phyloP scores from a whole-genome alignment of 2,113 vertebrate genomes.

The Gymnogyps californianus region DNA sequence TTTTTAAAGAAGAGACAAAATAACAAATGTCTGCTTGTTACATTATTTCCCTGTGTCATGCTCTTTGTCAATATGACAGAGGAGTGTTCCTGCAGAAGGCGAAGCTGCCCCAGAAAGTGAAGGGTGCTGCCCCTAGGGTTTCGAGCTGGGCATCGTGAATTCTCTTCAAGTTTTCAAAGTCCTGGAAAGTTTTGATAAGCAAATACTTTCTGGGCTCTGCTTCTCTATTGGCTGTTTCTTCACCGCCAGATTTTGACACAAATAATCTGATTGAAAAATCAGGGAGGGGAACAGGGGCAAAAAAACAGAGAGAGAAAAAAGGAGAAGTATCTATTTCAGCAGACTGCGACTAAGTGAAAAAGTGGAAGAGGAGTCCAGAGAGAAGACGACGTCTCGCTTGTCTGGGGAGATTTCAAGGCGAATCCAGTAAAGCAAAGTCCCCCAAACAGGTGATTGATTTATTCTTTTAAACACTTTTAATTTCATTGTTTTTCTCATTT shows the following conservation, averaged over 20 bases:
- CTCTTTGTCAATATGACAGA: background rate
- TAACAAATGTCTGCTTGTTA: background rate
- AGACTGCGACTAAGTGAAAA: conserved; percentile 35
- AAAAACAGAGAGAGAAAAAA: conserved; percentile 68
- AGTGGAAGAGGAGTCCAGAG: conserved; percentile 68
- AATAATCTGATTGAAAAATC: conserved; percentile 87
- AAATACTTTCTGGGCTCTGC: conserved; percentile 62
- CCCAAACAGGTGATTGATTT: conserved; percentile 68
- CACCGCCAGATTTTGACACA: conserved; percentile 84
- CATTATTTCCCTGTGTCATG: background rate
- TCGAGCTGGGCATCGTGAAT: conserved; percentile 13
- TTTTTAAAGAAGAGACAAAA: background rate
- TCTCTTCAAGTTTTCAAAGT: conserved; percentile 57
- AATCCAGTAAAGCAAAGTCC: conserved; percentile 33
- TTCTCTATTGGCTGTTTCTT: conserved; percentile 70
- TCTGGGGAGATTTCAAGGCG: conserved; percentile 4
- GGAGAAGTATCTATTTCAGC: conserved; percentile 88
- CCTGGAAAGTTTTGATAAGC: conserved; percentile 80
- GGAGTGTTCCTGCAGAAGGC: conserved; percentile 20
- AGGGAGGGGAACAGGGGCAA: conserved; percentile 74
- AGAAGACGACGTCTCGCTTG: background rate
- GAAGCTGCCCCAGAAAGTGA: conserved; percentile 10
- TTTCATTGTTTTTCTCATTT: background rate
- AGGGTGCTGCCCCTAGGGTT: conserved; percentile 11
- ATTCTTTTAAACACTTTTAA: background rate